Evolutionary conservation across 2,888 invertebrate species (phyloP).

Genomic region (Entomobrya multifasciata): DNA sequence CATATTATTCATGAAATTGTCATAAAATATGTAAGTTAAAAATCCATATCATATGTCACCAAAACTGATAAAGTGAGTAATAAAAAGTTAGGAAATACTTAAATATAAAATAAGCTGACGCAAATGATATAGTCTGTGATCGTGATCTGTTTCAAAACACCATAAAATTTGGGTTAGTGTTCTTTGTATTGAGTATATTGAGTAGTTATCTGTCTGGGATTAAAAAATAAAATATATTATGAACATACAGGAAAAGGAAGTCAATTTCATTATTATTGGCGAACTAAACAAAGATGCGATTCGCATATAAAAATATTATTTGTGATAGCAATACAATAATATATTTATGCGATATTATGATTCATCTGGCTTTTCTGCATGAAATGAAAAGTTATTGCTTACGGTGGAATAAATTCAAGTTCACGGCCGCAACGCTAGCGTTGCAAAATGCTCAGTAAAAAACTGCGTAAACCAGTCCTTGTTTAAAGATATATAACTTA

Average conservation of each 20-base stretch:
- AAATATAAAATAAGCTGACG: too few relatives aligned
- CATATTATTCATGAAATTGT: too few relatives aligned
- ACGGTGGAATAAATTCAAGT: constrained; percentile 67
- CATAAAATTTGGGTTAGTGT: constrained; percentile 7
- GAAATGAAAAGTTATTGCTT: constrained; percentile 62
- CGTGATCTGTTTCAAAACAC: neutral
- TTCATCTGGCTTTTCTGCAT: constrained; percentile 33
- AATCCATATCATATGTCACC: too few relatives aligned
- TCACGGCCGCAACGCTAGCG: constrained; percentile 57
- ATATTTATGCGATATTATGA: constrained; percentile 18
- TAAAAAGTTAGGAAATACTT: too few relatives aligned
- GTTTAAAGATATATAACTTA: neutral
- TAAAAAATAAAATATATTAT: too few relatives aligned
- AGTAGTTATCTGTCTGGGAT: too few relatives aligned
- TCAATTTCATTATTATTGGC: neutral
- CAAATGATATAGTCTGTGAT: neutral
- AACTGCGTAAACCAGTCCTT: constrained; percentile 11
- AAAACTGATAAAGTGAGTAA: too few relatives aligned
- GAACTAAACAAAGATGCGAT: neutral
- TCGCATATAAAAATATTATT: neutral
- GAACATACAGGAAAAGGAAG: constrained; percentile 36
- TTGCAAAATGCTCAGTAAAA: constrained; percentile 35
- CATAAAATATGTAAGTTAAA: too few relatives aligned
- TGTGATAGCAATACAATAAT: constrained; percentile 16
- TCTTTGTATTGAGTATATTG: neutral